Evolutionary conservation across 2,888 invertebrate genomes (phyloP).

Genomic region (Harpalus rufipes): DNA sequence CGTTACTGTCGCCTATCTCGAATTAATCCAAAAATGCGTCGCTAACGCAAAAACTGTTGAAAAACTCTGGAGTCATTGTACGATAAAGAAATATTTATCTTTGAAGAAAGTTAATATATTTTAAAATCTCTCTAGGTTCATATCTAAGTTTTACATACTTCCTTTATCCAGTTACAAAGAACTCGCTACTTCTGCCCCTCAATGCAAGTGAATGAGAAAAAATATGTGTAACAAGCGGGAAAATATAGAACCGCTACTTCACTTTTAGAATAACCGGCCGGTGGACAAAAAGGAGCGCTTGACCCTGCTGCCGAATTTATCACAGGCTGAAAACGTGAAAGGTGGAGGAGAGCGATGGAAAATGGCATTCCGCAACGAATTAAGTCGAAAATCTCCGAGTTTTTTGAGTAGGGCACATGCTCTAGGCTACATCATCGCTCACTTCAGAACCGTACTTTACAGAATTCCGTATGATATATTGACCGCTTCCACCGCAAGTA

Average conservation of each 20-base stretch:
- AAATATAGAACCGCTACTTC: constrained; percentile 11
- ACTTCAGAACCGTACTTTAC: constrained; percentile 35
- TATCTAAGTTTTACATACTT: constrained; percentile 28
- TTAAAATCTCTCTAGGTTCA: neutral
- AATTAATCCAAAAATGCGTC: no score
- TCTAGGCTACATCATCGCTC: constrained; percentile 35
- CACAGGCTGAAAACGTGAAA: constrained; percentile 33
- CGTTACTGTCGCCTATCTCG: no score
- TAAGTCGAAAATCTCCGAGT: constrained; percentile 43
- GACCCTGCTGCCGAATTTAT: constrained; percentile 54
- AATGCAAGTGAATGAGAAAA: constrained; percentile 52
- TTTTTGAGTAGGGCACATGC: constrained; percentile 9
- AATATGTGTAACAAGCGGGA: constrained; percentile 54
- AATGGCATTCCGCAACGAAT: constrained; percentile 50
- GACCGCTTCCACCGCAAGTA: neutral
- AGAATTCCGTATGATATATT: constrained; percentile 33
- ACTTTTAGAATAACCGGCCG: constrained; percentile 29
- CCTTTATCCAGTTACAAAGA: constrained; percentile 39
- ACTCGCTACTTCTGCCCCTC: constrained; percentile 9
- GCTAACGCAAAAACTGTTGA: no score
- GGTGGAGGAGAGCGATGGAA: constrained; percentile 16
- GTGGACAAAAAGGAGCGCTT: constrained; percentile 33
- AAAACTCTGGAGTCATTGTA: no score
- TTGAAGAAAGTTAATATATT: constrained; percentile 1
- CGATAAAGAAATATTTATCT: no score